Evolutionary conservation across 2,113 vertebrate species (phyloP).

Genomic region (Crotalus horridus): DNA sequence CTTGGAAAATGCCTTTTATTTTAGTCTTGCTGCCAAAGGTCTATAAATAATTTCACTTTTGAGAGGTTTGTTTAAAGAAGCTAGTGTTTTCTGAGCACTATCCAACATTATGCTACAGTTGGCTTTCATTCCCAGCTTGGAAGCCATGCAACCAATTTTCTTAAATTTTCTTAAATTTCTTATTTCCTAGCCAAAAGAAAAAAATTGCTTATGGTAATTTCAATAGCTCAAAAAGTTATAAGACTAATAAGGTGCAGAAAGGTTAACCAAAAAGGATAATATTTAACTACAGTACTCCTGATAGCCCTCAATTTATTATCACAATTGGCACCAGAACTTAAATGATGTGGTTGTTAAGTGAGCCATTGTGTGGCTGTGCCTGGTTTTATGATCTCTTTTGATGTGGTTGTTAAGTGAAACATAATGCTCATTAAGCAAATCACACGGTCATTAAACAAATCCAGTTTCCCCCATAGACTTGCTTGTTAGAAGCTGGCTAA

Average conservation of each 20-base stretch:
- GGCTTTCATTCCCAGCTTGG: conserved; percentile 34
- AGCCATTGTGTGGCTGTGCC: not conserved
- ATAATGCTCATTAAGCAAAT: not conserved
- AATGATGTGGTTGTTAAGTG: not conserved
- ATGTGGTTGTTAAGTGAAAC: not conserved
- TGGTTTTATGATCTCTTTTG: not conserved
- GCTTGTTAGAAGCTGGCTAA: not conserved
- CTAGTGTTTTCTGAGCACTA: conserved; percentile 16
- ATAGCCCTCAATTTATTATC: not conserved
- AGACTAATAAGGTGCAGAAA: not conserved
- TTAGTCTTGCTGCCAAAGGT: conserved; percentile 13
- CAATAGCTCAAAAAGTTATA: not conserved
- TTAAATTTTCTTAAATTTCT: conserved; percentile 40
- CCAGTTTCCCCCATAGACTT: not conserved
- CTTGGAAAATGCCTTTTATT: conserved; percentile 5
- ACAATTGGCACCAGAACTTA: not conserved
- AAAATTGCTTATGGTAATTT: not conserved
- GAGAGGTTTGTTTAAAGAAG: conserved; percentile 11
- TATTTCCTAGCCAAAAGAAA: conserved; percentile 28
- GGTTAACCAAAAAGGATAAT: not conserved
- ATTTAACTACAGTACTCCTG: not conserved
- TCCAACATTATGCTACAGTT: conserved; percentile 32
- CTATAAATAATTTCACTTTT: conserved; percentile 17
- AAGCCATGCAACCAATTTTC: conserved; percentile 30
- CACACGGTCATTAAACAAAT: not conserved